phyloP scores from a whole-genome alignment of 2,888 invertebrate species.

The Eupithecia pulchellata region DNA sequence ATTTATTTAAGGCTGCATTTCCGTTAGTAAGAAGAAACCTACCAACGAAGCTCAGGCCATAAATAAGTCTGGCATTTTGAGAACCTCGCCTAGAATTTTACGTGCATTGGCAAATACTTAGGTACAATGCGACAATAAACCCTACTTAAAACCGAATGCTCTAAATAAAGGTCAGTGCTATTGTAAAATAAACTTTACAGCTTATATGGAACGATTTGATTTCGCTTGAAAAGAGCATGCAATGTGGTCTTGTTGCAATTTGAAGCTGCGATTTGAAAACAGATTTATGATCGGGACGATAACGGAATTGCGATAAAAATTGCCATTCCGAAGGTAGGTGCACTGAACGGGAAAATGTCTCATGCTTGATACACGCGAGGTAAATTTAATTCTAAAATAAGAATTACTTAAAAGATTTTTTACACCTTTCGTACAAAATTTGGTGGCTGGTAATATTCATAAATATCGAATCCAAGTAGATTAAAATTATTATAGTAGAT shows the following conservation, averaged over 20 bases:
- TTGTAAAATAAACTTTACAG: constrained; percentile 74
- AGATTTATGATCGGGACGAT: constrained; percentile 85
- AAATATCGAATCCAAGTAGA: no score
- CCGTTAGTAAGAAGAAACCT: constrained; percentile 42
- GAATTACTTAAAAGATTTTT: neutral
- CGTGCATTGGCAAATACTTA: constrained; percentile 84
- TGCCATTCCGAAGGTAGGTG: constrained; percentile 66
- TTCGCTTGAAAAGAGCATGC: constrained; percentile 57
- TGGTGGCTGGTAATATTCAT: neutral
- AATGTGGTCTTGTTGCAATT: constrained; percentile 69
- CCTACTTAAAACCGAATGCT: constrained; percentile 65
- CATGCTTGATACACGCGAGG: constrained; percentile 20
- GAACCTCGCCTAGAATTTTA: constrained; percentile 81
- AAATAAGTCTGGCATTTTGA: constrained; percentile 82
- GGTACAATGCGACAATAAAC: constrained; percentile 81
- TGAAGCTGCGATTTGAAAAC: constrained; percentile 84
- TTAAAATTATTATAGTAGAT: no score
- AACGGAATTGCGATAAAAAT: constrained; percentile 84
- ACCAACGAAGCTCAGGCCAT: constrained; percentile 61
- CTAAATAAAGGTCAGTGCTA: constrained; percentile 63
- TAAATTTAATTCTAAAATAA: constrained; percentile 15
- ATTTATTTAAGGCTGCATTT: constrained; percentile 49
- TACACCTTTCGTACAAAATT: neutral
- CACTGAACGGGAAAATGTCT: constrained; percentile 36
- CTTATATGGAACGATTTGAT: constrained; percentile 59